Percentiles rank a stretch among this genome's conserved stretches.
Evolutionary conservation across 92 coral and sea anemone species (phyloP).

Genomic region (Parazoanthus atlanticus): DNA sequence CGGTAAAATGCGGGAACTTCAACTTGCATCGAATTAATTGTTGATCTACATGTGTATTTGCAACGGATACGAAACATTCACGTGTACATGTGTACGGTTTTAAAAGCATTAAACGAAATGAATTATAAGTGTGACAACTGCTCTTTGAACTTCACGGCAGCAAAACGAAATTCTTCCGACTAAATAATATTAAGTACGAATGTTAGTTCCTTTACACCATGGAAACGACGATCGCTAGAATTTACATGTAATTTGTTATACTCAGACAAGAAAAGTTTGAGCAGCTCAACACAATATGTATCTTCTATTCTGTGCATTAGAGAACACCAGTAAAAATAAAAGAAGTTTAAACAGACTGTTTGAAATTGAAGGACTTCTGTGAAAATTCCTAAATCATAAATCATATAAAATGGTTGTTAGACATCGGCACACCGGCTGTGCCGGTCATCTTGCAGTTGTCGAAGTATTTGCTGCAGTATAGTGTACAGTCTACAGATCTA

Average conservation of each 20-base stretch:
- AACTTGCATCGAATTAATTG: too few species aligned
- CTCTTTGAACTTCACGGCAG: background rate
- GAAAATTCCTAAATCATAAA: too few species aligned
- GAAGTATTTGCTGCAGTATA: too few species aligned
- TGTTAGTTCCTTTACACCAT: slow-evolving; percentile 18
- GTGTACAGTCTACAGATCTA: background rate
- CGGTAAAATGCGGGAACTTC: background rate
- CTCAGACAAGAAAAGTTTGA: too few species aligned
- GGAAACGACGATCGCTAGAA: slow-evolving; percentile 24
- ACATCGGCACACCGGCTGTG: background rate
- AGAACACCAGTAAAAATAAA: too few species aligned
- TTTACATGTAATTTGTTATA: slow-evolving; percentile 4
- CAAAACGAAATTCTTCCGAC: background rate
- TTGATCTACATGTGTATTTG: background rate
- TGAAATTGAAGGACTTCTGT: background rate
- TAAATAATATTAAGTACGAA: background rate
- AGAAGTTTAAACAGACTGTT: background rate
- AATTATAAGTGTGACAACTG: background rate
- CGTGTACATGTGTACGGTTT: background rate
- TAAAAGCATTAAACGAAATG: background rate
- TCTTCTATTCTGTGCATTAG: background rate
- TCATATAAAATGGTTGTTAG: background rate
- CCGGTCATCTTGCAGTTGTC: background rate
- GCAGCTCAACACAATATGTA: background rate
- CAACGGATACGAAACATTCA: background rate